Evolutionary conservation across 2,888 invertebrate species (phyloP).

Genomic region (Patella ulyssiponensis): DNA sequence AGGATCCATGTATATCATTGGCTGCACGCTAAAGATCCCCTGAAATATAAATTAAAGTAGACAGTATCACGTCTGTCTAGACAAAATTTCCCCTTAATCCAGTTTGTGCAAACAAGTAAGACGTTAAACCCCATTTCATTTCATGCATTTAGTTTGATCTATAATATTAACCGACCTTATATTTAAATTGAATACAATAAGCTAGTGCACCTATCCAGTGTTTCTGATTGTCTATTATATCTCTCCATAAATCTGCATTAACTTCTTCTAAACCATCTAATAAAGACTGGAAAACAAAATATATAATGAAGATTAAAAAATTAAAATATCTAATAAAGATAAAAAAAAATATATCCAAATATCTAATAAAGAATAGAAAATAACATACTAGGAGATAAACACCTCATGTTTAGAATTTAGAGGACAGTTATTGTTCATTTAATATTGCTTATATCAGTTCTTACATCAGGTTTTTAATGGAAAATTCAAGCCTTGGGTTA

Average conservation of each 20-base stretch:
- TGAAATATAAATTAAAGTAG: background rate
- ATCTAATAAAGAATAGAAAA: too few species aligned
- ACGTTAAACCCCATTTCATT: conserved; percentile 42
- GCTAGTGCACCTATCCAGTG: conserved; percentile 73
- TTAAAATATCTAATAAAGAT: too few species aligned
- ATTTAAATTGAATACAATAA: conserved; percentile 52
- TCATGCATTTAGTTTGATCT: conserved; percentile 38
- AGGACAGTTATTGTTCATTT: too few species aligned
- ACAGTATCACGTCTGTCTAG: background rate
- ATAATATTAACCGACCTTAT: conserved; percentile 22
- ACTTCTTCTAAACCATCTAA: conserved; percentile 68
- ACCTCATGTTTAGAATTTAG: too few species aligned
- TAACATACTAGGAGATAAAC: too few species aligned
- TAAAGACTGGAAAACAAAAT: conserved; percentile 52
- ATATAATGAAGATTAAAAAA: too few species aligned
- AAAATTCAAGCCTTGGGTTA: too few species aligned
- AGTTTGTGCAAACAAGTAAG: background rate
- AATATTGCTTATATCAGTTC: too few species aligned
- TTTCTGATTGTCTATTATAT: conserved; percentile 67
- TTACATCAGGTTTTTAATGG: too few species aligned
- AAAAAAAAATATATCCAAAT: too few species aligned
- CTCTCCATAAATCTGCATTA: conserved; percentile 67
- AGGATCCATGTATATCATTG: too few species aligned
- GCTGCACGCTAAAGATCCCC: too few species aligned
- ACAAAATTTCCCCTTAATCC: background rate